Conservation (phyloP, 2,113 vertebrate genomes). For the Mirza zaza region DNA sequence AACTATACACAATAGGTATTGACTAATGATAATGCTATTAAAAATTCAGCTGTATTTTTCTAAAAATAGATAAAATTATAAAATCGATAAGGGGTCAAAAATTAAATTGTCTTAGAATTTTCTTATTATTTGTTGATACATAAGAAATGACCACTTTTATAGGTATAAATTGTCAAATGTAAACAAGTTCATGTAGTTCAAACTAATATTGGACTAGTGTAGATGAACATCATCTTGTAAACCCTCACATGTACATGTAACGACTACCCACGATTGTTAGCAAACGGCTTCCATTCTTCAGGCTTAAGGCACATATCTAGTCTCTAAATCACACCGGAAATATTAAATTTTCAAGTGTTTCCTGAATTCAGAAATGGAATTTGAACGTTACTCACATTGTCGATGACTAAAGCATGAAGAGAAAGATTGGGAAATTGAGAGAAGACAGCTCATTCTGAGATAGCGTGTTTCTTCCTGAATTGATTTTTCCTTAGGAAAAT, state of each 20-base stretch:
- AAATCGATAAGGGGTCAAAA: neutral
- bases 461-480: neutral
- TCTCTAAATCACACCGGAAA: neutral
- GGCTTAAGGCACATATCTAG: neutral
- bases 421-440: neutral
- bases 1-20: neutral
- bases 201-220: neutral
- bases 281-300: neutral
- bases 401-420: neutral
- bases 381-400: neutral
- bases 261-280: neutral
- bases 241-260: neutral
- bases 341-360: neutral
- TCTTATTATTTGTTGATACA: neutral
- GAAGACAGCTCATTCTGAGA: neutral
- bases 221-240: neutral
- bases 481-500: constrained; percentile 4
- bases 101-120: neutral
- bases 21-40: neutral
- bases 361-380: neutral
- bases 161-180: neutral
- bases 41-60: neutral
- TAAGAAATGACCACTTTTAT: neutral
- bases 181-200: neutral
- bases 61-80: neutral